Percentiles rank a stretch among this genome's conserved stretches.
Evolutionary conservation across 2,888 invertebrate species (phyloP).

Genomic region (Tetrapedia diversipes): DNA sequence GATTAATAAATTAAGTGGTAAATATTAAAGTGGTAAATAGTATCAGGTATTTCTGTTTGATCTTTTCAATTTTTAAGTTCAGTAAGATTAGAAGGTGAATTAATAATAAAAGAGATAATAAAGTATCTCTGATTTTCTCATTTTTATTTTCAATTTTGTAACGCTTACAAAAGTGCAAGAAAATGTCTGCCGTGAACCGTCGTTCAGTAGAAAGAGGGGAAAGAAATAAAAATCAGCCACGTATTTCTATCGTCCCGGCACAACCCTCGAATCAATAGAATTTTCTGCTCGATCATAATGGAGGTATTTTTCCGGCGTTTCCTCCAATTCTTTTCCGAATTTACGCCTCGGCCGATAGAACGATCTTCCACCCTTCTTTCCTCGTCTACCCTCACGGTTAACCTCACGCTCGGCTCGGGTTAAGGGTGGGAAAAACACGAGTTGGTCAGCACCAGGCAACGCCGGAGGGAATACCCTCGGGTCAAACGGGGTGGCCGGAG

Average conservation of each 20-base stretch:
- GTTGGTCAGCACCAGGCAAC: conserved; percentile 71
- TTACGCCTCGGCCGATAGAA: conserved; percentile 53
- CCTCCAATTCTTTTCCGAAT: conserved; percentile 57
- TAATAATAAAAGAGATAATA: no score
- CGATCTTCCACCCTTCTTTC: conserved; percentile 27
- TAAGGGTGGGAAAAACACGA: conserved; percentile 73
- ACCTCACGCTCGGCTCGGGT: conserved; percentile 66
- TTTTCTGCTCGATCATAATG: conserved; percentile 27
- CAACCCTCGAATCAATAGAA: conserved; percentile 31
- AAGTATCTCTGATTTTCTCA: no score
- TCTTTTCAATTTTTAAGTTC: no score
- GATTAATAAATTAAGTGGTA: no score
- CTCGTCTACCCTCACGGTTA: conserved; percentile 64
- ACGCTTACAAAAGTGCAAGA: not conserved
- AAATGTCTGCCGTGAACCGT: not conserved
- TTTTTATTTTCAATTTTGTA: no score
- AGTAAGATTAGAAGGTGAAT: no score
- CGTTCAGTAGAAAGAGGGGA: not conserved
- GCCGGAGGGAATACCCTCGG: conserved; percentile 67
- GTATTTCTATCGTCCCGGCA: not conserved
- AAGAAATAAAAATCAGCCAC: not conserved
- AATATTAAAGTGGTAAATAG: no score
- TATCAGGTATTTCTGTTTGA: no score
- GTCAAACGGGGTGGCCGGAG: conserved; percentile 65
- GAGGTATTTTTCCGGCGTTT: conserved; percentile 46